Percentiles rank a stretch among this genome's conserved stretches.
Conservation (phyloP, 2,113 vertebrate genomes). For the Thomomys bottae region DNA sequence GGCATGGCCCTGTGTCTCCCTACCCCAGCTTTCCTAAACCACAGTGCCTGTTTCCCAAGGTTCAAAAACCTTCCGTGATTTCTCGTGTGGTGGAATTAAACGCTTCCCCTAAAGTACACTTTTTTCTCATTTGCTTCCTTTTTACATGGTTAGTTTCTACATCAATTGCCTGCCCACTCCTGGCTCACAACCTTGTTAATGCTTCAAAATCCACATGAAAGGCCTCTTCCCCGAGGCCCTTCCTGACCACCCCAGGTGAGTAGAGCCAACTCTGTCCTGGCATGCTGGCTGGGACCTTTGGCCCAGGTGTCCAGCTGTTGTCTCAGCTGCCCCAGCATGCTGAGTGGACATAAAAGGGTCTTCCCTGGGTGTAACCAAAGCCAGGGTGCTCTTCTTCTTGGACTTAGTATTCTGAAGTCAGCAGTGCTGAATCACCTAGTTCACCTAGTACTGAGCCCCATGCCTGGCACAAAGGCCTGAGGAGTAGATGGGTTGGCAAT, state of each 20-base stretch:
- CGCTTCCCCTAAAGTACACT: not conserved
- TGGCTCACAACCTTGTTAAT: not conserved
- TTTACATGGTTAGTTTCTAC: not conserved
- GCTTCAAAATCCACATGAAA: not conserved
- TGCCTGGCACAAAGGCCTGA: not conserved
- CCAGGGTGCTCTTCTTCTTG: not conserved
- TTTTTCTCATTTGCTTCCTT: not conserved
- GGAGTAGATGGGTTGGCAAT: rapidly evolving
- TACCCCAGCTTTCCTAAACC: not conserved
- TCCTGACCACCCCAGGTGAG: not conserved
- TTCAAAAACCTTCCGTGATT: not conserved
- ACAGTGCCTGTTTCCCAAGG: not conserved
- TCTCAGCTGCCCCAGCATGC: not conserved
- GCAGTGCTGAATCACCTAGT: not conserved
- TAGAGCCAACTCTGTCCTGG: not conserved
- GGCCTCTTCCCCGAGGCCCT: not conserved
- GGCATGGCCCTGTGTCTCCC: no score
- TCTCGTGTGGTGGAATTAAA: not conserved
- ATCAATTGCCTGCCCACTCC: not conserved
- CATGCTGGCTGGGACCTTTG: rapidly evolving
- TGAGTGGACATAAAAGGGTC: not conserved
- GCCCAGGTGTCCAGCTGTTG: not conserved
- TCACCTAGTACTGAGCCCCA: not conserved
- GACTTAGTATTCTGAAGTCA: not conserved
- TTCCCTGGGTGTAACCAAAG: rapidly evolving